Evolutionary conservation across 2,888 invertebrate species (phyloP).

Genomic region (Trachelus stipa): DNA sequence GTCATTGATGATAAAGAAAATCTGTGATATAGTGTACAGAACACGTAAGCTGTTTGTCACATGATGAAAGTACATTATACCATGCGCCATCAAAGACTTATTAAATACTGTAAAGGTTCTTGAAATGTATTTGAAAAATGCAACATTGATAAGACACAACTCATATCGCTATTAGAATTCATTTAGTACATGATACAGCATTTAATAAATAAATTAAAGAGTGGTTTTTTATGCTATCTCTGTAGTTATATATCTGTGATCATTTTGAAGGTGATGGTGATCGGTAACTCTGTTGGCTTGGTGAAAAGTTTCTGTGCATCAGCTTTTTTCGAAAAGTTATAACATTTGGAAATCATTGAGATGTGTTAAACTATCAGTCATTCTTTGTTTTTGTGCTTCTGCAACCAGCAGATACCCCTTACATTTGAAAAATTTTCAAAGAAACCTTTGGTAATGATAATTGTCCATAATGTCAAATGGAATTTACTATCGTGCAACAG

Average conservation of each 20-base stretch:
- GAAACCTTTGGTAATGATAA: slow-evolving; percentile 6
- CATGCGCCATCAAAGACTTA: neutral
- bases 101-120: neutral
- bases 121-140: neutral
- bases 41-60: neutral
- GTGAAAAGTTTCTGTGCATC: neutral
- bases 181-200: neutral
- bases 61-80: neutral
- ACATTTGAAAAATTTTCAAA: neutral
- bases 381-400: slow-evolving; percentile 29
- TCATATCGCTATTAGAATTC: neutral
- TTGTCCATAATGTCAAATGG: slow-evolving; percentile 29
- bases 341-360: neutral
- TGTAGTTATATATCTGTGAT: neutral
- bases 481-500: slow-evolving; percentile 36
- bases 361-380: neutral
- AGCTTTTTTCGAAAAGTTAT: neutral
- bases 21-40: neutral
- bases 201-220: neutral
- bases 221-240: neutral
- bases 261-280: neutral
- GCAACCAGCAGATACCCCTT: neutral
- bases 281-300: neutral
- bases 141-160: neutral
- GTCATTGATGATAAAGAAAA: neutral